Conservation (phyloP, 2,797 vertebrate genomes). For the Acropternis orthonyx region DNA sequence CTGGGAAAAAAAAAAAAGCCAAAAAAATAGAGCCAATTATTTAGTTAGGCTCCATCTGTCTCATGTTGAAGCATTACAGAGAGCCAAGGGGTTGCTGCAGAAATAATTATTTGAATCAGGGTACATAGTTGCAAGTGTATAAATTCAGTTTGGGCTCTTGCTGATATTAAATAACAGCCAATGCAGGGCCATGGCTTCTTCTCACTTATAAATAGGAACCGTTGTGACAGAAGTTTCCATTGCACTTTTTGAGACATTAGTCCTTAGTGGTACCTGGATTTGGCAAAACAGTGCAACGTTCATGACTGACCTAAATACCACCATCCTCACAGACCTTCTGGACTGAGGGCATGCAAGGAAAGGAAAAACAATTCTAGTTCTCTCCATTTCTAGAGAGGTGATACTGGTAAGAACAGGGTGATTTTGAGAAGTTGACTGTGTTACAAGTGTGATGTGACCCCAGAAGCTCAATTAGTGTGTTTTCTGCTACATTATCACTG, state of each 20-base stretch:
- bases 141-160: background rate
- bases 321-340: background rate
- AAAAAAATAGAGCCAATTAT: background rate
- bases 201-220: background rate
- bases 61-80: background rate
- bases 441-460: background rate
- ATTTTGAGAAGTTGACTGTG: background rate
- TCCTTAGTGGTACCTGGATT: background rate
- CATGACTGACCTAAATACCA: fast-evolving
- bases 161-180: background rate
- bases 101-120: background rate
- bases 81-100: background rate
- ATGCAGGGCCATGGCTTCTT: background rate
- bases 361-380: background rate
- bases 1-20: background rate
- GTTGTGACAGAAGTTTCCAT: background rate
- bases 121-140: background rate
- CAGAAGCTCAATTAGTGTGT: background rate
- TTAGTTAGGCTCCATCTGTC: background rate
- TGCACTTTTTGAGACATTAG: background rate
- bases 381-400: background rate
- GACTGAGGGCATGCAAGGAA: background rate
- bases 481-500: background rate
- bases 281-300: background rate
- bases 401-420: background rate